phyloP scores from a whole-genome alignment of 2,888 invertebrate species.

The Tinea semifulvella region DNA sequence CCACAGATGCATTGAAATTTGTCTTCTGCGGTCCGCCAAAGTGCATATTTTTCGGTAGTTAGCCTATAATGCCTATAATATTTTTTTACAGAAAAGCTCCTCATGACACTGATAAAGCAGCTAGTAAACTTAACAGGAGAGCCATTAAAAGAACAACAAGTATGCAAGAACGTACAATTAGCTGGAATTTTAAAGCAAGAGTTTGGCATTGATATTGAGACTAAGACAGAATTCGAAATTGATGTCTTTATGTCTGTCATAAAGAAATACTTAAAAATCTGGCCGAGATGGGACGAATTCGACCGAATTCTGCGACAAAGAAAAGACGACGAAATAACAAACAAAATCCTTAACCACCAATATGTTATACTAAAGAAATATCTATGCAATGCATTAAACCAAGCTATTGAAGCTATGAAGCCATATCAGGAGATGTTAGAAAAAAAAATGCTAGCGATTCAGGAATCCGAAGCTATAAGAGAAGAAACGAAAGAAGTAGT shows the following conservation, averaged over 20 bases:
- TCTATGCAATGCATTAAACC: constrained; percentile 30
- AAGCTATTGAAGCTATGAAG: constrained; percentile 26
- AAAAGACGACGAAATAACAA: constrained; percentile 20
- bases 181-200: constrained; percentile 38
- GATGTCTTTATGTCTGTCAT: constrained; percentile 43
- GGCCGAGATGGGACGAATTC: constrained; percentile 50
- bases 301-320: constrained; percentile 29
- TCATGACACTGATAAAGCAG: neutral
- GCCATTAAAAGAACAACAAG: constrained; percentile 36
- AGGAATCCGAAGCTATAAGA: constrained; percentile 9
- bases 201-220: constrained; percentile 30
- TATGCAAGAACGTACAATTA: constrained; percentile 43
- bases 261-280: constrained; percentile 46
- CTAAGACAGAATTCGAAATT: constrained; percentile 34
- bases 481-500: constrained; percentile 23
- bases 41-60: too few relatives aligned
- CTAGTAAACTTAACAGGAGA: constrained; percentile 13
- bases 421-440: constrained; percentile 15
- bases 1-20: too few relatives aligned
- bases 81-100: neutral
- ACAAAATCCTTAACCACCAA: too few relatives aligned
- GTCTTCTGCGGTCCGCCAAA: too few relatives aligned
- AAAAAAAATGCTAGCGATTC: constrained; percentile 1
- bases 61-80: too few relatives aligned
- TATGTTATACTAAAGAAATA: constrained; percentile 36